phyloP scores from a whole-genome alignment of 2,797 vertebrate species.

The Tenualosa ilisha region DNA sequence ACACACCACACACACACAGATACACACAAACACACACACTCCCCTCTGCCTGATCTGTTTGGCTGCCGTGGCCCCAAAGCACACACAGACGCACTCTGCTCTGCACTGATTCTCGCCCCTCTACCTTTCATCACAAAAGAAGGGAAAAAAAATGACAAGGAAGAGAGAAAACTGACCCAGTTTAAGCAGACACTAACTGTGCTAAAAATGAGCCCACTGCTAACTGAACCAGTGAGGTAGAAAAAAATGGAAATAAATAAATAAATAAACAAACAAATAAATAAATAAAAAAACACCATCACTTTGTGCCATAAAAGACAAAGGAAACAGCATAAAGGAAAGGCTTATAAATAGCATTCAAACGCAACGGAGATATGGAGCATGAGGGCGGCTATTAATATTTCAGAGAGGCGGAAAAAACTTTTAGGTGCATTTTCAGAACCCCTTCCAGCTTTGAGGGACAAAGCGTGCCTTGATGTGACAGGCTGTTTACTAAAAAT shows the following conservation, averaged over 20 bases:
- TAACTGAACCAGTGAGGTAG: conserved; percentile 22
- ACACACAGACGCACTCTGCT: not conserved
- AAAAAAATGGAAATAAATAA: not conserved
- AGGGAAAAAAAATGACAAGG: not conserved
- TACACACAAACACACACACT: not conserved
- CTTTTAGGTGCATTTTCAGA: conserved; percentile 37
- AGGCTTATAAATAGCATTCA: conserved; percentile 43
- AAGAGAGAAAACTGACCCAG: conserved; percentile 23
- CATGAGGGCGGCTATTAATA: conserved; percentile 46
- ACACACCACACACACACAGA: not conserved
- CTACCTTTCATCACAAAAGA: not conserved
- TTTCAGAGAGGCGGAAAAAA: conserved; percentile 41
- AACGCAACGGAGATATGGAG: conserved; percentile 9
- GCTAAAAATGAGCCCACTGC: conserved; percentile 34
- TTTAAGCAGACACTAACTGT: conserved; percentile 35
- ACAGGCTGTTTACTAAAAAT: conserved; percentile 9
- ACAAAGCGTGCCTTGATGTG: conserved; percentile 28
- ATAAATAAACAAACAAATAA: not conserved
- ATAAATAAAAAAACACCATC: conserved; percentile 16
- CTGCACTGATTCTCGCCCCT: conserved; percentile 7
- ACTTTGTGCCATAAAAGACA: conserved; percentile 35
- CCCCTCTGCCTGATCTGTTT: not conserved
- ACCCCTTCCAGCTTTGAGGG: conserved; percentile 35
- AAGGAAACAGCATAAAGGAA: not conserved
- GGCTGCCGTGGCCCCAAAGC: not conserved